Base-by-base conservation (phyloP, 1,140 invertebrate species). In the Drosophila quadrilineata region DNA sequence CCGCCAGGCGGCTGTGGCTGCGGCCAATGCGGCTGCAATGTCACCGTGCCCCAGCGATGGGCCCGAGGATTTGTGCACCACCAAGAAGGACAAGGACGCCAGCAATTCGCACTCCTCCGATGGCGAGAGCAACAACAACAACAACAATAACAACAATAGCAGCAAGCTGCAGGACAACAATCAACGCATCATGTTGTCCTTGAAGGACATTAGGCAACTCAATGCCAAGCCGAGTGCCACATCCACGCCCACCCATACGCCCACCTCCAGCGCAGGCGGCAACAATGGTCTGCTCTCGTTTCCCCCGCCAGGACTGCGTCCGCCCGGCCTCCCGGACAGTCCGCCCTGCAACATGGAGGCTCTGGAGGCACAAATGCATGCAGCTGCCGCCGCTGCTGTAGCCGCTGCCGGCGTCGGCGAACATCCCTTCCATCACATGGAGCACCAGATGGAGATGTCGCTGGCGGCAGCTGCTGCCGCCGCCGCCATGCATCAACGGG, bases 41-140 rank as follows among this genome's bases (percentile, higher is more conserved):
- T 84, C 79, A 14, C 79, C 77, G 2, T 59, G 64, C 5, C 71
- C 68, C 29, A 86, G 70, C 16, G 88, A 89, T 29, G 88, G 77
- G 2, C 89, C 91, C 3, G 91, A 92, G 66, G 91, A 92, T 70
- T 73, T 92, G 1, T 91, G 91, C 58, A 89, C 90, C 62, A 91
- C 91, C 60, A 91, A 89, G 43, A 87, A 86, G 45, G 75, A 77
- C 22, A 85, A 86, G 49, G 69, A 77, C 6, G 57, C 33, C 22
- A 24, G 49, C 17, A 12, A 41, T 33, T 41, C 64, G 17, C 65
- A 56, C 45, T 45, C 45, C 6, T 60, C 75, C 4, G 79, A 88
- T 14, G 60, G 38, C 35, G 84, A 79, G 29, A 59, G 58, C 46
- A 75, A 52, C 54, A 62, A 12, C 16, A 33, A 58, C 33, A 75